phyloP scores from a whole-genome alignment of 2,888 invertebrate genomes.

The Frankliniella fusca region DNA sequence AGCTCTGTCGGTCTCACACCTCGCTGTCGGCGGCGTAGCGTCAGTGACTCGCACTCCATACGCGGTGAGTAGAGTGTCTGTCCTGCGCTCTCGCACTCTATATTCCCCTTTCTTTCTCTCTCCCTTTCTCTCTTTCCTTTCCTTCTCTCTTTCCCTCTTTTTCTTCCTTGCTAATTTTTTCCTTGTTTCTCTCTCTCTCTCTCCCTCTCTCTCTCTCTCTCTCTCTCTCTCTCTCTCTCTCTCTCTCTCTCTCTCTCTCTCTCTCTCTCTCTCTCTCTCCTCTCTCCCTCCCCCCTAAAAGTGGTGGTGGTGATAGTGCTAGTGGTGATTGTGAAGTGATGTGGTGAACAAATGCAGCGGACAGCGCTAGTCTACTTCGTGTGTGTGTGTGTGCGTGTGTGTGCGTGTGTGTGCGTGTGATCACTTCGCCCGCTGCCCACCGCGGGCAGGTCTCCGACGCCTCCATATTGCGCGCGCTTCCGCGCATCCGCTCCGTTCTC shows the following conservation, averaged over 20 bases:
- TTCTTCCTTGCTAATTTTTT: not conserved
- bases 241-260: conserved; percentile 2
- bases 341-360: no score
- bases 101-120: not conserved
- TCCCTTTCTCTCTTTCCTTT: not conserved
- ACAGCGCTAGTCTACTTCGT: no score
- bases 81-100: not conserved
- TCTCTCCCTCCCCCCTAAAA: no score
- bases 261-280: conserved; percentile 8
- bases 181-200: not conserved
- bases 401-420: no score
- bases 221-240: conserved; percentile 1
- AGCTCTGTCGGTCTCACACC: not conserved
- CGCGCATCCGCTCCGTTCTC: no score
- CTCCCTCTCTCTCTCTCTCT: conserved; percentile 29
- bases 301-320: no score
- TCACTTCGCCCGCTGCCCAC: no score
- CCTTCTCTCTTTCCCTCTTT: not conserved
- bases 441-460: no score
- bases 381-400: no score
- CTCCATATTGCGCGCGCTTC: no score
- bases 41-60: not conserved
- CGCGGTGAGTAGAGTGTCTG: conserved; percentile 12
- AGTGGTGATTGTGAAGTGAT: no score
- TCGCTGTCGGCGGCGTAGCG: not conserved